Evolutionary conservation across 2,888 invertebrate genomes (phyloP), one percentile per base, ranked within the genome.

Genomic region (Germaria angustata): DNA sequence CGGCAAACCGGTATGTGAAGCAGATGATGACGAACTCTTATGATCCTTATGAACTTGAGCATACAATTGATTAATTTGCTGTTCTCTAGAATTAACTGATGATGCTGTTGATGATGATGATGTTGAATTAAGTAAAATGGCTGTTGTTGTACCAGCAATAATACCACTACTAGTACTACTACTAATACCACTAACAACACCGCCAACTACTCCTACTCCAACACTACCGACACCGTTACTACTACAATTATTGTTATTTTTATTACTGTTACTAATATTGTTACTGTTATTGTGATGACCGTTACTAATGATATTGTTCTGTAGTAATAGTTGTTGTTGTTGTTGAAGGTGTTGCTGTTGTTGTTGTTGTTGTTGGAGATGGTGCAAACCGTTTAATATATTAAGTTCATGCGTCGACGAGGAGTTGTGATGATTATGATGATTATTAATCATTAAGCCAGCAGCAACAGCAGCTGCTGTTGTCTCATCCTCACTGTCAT

Each of bases 41-140:
- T 91, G 90, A 86, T 93, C 93, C 87, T 93, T 93, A 88, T 93
- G 92, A 63, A 93, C 92, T 87, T 92, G 92, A 9, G 93, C 92
- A 86, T 93, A 93, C 32, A 92, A 88, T 84, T 91, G 91, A 86
- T 91, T 91, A 76, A 91, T 90, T 84, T 90, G 90, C 69, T 90
- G 90, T 84, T 90, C 90, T 28, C 90, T 89, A n/a, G 87, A 87
- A 59, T 87, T 87, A 61, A 76, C 80, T 44, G 80, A 75, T 36
- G 82, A 69, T 57, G 81, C 36, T 46, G 85, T 53, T 69, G 80
- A 69, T 80, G 79, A 69, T 61, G 84, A 84, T 68, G 86, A 75
- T 59, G 84, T 84, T 57, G 84, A 90, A 65, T 90, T 90, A 32
- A 89, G 85, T 66, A 89, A 59, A n/a, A 90, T 90, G 81, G 89